Conservation (phyloP, 1,140 invertebrate species). For the Philaenus spumarius region DNA sequence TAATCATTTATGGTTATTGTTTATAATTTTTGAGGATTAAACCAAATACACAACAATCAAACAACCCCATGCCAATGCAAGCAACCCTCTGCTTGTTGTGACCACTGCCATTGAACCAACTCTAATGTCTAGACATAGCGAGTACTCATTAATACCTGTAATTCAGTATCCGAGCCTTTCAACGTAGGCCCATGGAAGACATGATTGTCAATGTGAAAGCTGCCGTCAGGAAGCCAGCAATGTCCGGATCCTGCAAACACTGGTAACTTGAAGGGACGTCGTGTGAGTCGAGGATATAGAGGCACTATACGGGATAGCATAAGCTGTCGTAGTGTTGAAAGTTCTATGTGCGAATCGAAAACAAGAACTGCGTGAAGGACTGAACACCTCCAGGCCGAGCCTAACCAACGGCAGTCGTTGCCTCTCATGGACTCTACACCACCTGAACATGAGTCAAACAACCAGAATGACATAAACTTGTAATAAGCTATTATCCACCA, state of each 20-base stretch:
- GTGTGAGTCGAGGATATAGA: constrained; percentile 44
- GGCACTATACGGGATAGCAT: constrained; percentile 42
- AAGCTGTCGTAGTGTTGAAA: constrained; percentile 42
- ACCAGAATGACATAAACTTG: no score
- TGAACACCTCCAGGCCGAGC: constrained; percentile 36
- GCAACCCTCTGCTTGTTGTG: no score
- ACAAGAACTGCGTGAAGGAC: constrained; percentile 46
- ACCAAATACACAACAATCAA: no score
- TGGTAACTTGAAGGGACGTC: constrained; percentile 38
- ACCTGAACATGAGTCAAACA: no score
- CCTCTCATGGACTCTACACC: constrained; percentile 33
- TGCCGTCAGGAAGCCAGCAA: constrained; percentile 45
- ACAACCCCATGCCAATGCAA: no score
- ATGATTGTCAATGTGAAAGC: constrained; percentile 48
- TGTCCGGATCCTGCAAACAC: constrained; percentile 39
- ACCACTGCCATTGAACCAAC: no score
- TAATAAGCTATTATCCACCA: no score
- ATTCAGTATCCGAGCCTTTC: constrained; percentile 26
- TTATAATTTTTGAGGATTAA: no score
- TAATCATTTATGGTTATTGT: no score
- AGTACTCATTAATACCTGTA: no score
- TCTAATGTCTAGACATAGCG: neutral
- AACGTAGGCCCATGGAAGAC: constrained; percentile 41
- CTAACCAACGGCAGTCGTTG: constrained; percentile 44
- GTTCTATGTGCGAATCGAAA: constrained; percentile 42